A percentile compares a stretch with the other conserved stretches of the same genome.
Conservation (phyloP, 2,888 invertebrate genomes). For the Oeneis ivallda region DNA sequence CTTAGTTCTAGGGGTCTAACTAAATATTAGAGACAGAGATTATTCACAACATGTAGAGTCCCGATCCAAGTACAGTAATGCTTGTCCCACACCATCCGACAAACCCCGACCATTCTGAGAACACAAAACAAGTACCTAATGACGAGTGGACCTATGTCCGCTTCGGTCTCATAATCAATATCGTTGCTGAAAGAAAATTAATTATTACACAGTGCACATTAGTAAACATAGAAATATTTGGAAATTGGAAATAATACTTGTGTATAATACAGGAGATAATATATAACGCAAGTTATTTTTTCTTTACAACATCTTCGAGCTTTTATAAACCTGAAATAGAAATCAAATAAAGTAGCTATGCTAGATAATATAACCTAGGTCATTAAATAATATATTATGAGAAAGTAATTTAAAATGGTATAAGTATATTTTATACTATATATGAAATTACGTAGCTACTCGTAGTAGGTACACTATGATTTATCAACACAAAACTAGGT, state of each 20-base stretch:
- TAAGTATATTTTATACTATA: too few species aligned
- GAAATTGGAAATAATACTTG: not conserved
- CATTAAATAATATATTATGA: too few species aligned
- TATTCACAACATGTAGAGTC: constrained; percentile 55
- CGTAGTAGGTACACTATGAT: too few species aligned
- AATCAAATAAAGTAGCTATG: constrained; percentile 23
- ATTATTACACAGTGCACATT: constrained; percentile 50
- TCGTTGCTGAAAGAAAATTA: constrained; percentile 74
- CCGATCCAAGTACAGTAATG: constrained; percentile 31
- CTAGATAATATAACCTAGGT: constrained; percentile 9
- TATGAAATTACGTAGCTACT: too few species aligned
- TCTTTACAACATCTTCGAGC: constrained; percentile 20
- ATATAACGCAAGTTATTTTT: constrained; percentile 43
- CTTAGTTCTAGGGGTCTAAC: constrained; percentile 11
- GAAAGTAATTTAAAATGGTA: too few species aligned
- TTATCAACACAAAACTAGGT: too few species aligned
- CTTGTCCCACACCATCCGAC: constrained; percentile 37
- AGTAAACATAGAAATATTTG: constrained; percentile 10
- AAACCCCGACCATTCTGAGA: constrained; percentile 47
- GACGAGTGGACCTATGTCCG: constrained; percentile 57
- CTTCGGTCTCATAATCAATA: constrained; percentile 61
- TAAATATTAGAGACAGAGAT: constrained; percentile 36
- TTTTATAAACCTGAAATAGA: constrained; percentile 29
- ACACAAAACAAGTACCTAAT: constrained; percentile 71
- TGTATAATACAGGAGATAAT: constrained; percentile 2